Conservation (phyloP, 2,888 invertebrate species). For the Myopa testacea region DNA sequence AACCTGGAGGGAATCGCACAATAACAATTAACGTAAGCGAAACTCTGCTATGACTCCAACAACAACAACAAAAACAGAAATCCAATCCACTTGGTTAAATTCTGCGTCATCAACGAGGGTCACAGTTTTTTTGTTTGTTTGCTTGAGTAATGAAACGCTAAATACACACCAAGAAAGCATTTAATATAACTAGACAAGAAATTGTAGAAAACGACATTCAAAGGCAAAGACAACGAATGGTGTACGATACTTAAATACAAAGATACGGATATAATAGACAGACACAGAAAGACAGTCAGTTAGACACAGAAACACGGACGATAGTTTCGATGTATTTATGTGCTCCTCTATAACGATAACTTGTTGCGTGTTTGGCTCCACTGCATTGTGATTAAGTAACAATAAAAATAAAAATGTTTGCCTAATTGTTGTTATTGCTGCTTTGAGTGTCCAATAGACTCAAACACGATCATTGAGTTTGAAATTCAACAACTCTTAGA, state of each 20-base stretch:
- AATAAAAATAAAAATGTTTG: constrained; percentile 18
- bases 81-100: neutral
- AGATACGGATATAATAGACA: neutral
- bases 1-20: too few relatives aligned
- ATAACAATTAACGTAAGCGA: too few relatives aligned
- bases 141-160: neutral
- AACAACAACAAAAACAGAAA: too few relatives aligned
- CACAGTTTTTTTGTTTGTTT: neutral
- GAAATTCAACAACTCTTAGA: neutral
- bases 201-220: neutral
- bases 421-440: neutral
- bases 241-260: neutral
- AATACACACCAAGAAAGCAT: neutral
- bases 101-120: constrained; percentile 12
- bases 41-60: too few relatives aligned
- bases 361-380: constrained; percentile 16
- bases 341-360: neutral
- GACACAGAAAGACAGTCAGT: neutral
- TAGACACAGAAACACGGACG: neutral
- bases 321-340: neutral
- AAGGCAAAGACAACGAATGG: neutral
- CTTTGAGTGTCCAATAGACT: neutral
- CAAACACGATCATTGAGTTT: neutral
- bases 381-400: constrained; percentile 8
- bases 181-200: neutral